Evolutionary conservation across 2,888 invertebrate species (phyloP), one percentile per base, ranked within the genome.

Genomic region (Isoperla grammatica): DNA sequence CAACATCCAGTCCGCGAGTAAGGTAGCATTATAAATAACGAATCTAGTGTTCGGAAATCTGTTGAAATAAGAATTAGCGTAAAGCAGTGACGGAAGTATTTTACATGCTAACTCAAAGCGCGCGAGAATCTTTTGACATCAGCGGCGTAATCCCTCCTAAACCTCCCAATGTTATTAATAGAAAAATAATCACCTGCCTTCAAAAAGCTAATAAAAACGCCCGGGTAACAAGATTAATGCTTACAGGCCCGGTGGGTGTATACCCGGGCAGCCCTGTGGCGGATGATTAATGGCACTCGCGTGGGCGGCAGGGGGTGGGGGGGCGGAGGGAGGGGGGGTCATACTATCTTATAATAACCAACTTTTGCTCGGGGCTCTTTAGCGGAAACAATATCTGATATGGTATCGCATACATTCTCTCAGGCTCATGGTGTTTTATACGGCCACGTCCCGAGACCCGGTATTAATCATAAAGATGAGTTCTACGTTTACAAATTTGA

Each of bases 151-250:
- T 53, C 37, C 43, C 35, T 39, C 46, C 56, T 61, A 40, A 58
- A 56, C 58, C 54, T 59, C 56, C 49, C 59, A 40, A 50, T 49
- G 56, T 60, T 62, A 62, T 62, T 62, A 62, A 62, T 62, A 62
- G 60, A 57, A 62, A 60, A 60, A 60, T 60, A 62, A 62, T 62
- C 60, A 60, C 60, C 62, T 57, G 57, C 55, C 49, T 48, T 60
- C 54, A 60, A 60, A 60, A 62, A 60, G 60, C 62, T 57, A 62
- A 62, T 62, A 62, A 62, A 62, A 60, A 57, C 57, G 62, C 57
- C 60, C 17, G 57, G 22, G 55, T 55, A 60, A 48, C 45, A 62
- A 62, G 62, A 62, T 62, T 62, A 62, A 62, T 62, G 57, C 49
- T 50, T 20, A n/a, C 40, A 20, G 48, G 29, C 59, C 43, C 37